Base-by-base conservation (phyloP, 2,797 vertebrate genomes). In the Arrhamphus sclerolepis region DNA sequence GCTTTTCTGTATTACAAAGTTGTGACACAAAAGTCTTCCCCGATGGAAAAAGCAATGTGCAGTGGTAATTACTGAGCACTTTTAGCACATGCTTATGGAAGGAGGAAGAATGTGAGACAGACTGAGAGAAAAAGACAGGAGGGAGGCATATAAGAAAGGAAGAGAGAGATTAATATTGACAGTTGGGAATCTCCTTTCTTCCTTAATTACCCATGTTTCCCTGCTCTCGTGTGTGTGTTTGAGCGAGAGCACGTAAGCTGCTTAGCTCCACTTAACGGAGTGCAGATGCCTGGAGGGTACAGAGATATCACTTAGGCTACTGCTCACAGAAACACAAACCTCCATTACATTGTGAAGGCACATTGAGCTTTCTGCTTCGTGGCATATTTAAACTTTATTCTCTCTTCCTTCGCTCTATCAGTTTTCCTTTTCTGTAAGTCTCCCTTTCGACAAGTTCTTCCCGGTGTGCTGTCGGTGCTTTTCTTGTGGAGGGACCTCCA, bases 181-280 rank as follows among this genome's bases (percentile, higher is more conserved):
- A 82, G 86, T 83, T 81, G 88, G 86, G 84, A 91, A 87, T 90
- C 87, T 88, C 83, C 79, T 80, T 83, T 87, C 80, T 83, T 83
- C 80, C 82, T 88, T 89, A 89, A 91, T 90, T 90, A 91, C 86
- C 89, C 78, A 72, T 84, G 83, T 86, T 88, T 85, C 86, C 77
- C 59, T 84, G 75, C 82, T 78, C 76, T 75, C 10, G 60, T 80
- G 73, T 85, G 84, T 84, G 76, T 83, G 70, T 83, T 70, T 82
- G 83, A 78, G 78, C 46, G 76, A 62, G 82, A 55, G 62, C 70
- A 70, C 65, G 73, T 89, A 90, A 90, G 89, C 89, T 82, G 87
- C 87, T 89, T 90, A 89, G 87, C 80, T 87, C 78, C 85, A 88
- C 85, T 91, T 86, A 87, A 85, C 83, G 62, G 78, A 87, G 84